Evolutionary conservation across 2,113 vertebrate genomes (phyloP), one percentile per base, ranked within the genome.

Genomic region (Tringa solitaria): DNA sequence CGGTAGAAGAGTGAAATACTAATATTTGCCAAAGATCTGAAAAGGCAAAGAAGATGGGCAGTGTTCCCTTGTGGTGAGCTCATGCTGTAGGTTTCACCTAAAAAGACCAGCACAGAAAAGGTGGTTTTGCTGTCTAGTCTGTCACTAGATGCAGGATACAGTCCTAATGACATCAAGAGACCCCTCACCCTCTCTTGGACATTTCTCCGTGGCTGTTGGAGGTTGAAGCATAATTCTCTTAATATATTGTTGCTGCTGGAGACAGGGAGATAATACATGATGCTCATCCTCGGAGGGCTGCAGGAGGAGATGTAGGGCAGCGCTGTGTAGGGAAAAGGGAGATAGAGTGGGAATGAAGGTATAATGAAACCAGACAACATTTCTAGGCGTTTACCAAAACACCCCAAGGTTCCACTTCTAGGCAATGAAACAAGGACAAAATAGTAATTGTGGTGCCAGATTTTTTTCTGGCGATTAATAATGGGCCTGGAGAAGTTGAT

Each of bases 401-500:
- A 83, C 54, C 8, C 32, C 1, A 4, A 82, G 67, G 84, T 95
- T 93, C 68, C 35, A 24, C 67, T 95, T 90, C 75, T 41, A 51
- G 59, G 63, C 74, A 87, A 45, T 85, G 79, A 90, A 97, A 95
- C 37, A 60, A 87, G 70, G 78, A 69, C 88, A 72, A 86, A 95
- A 92, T 35, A 89, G 88, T 72, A 76, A 84, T 69, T 4, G 1
- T 41, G 24, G 68, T 84, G 85, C 92, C 89, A 93, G 83, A 35
- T 64, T 59, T 74, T 77, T 82, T 95, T 54, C 89, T 78, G 77
- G 65, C 85, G 80, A 94, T 94, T 96, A 97, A 93, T 97, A 92
- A 79, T 45, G 77, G 68, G 46, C n/a, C 84, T 86, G 84, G 74
- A 84, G 88, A 91, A 93, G 74, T 37, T 59, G 95, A 90, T 91